phyloP scores from a whole-genome alignment of 2,113 vertebrate species.

The Gopherus flavomarginatus region DNA sequence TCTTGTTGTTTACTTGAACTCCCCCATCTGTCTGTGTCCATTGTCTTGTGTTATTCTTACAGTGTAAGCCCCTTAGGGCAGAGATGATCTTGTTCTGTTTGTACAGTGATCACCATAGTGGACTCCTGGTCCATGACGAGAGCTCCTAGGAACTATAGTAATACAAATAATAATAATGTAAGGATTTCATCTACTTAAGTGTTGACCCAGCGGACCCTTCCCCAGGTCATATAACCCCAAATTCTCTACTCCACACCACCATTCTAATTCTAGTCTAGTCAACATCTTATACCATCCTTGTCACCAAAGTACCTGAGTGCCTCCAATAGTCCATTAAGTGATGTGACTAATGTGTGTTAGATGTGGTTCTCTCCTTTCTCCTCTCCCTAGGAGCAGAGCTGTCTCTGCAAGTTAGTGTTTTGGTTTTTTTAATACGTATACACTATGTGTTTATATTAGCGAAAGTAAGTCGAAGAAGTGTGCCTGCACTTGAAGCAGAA shows the following conservation, averaged over 20 bases:
- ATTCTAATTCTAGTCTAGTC: accelerated
- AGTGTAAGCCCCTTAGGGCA: neutral
- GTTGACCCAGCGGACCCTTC: neutral
- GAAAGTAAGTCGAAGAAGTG: neutral
- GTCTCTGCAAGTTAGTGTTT: neutral
- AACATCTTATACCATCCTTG: neutral
- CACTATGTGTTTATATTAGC: neutral
- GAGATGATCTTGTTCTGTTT: neutral
- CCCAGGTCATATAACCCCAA: neutral
- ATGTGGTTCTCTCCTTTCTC: neutral
- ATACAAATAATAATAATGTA: neutral
- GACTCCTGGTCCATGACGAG: neutral
- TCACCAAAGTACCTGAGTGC: neutral
- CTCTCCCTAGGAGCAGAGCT: neutral
- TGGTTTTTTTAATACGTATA: neutral
- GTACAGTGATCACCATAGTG: neutral
- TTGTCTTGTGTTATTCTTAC: neutral
- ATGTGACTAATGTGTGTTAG: neutral
- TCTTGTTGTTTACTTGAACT: no score
- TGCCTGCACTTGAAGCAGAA: neutral
- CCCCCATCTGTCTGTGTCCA: neutral
- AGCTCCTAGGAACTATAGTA: neutral
- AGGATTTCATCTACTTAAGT: neutral
- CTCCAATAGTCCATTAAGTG: neutral
- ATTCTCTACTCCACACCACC: neutral